Conservation (phyloP, 2,888 invertebrate species). For the Pachycephus smyrnensis region DNA sequence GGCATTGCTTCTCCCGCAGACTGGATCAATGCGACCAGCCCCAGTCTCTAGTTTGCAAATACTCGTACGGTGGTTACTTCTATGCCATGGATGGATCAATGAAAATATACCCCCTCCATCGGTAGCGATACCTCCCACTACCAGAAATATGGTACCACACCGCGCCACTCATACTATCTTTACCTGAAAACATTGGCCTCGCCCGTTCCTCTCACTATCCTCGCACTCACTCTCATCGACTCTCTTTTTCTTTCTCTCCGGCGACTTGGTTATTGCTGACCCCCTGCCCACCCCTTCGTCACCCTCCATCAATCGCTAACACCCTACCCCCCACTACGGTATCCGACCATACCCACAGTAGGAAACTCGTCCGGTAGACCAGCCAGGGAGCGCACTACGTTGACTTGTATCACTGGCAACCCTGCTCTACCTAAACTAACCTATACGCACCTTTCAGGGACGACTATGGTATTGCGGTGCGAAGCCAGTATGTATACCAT, state of each 20-base stretch:
- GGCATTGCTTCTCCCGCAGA: background rate
- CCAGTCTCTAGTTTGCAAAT: conserved; percentile 44
- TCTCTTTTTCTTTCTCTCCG: background rate
- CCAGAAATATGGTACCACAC: conserved; percentile 45
- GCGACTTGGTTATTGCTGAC: background rate
- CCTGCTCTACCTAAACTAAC: background rate
- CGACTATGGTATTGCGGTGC: background rate
- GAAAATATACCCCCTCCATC: conserved; percentile 56
- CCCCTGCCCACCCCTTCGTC: background rate
- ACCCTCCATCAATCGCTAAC: background rate
- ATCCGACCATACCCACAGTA: conserved; percentile 27
- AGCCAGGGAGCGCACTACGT: background rate
- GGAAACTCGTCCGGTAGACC: conserved; percentile 26
- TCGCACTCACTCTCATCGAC: background rate
- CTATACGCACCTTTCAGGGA: background rate
- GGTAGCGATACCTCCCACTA: conserved; percentile 32
- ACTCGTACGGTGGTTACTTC: conserved; percentile 44
- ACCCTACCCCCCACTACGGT: background rate
- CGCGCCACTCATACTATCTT: conserved; percentile 50
- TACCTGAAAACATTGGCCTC: conserved; percentile 49
- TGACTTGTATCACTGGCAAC: conserved; percentile 1
- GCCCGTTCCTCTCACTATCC: background rate
- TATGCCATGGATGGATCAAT: conserved; percentile 63
- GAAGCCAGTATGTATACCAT: background rate
- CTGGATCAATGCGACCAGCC: conserved; percentile 18